Evolutionary conservation across 2,113 vertebrate genomes (phyloP).

Genomic region (Gila orcuttii): DNA sequence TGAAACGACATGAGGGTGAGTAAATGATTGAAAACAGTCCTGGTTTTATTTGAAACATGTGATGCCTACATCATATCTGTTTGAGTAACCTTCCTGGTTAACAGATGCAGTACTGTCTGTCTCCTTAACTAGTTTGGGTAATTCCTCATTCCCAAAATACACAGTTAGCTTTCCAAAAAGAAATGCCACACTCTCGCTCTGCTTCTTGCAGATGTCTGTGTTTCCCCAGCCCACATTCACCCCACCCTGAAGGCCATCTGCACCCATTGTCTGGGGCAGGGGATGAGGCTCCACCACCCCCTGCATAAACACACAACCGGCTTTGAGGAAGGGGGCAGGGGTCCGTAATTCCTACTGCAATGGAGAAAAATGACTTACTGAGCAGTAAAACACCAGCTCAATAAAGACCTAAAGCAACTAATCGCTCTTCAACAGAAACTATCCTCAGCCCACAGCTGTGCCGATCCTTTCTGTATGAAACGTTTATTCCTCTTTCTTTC

Average conservation of each 20-base stretch:
- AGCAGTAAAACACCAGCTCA: constrained; percentile 21
- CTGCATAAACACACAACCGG: constrained; percentile 24
- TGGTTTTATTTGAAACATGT: background rate
- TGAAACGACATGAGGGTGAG: background rate
- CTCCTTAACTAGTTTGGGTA: background rate
- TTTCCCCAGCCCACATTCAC: constrained; percentile 8
- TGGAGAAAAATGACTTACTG: constrained; percentile 23
- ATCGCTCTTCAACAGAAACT: constrained; percentile 1
- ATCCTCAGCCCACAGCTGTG: constrained; percentile 43
- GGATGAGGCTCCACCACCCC: constrained; percentile 33
- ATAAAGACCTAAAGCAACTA: background rate
- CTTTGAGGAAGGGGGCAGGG: constrained; percentile 24
- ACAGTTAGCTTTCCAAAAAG: background rate
- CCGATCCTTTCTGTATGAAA: constrained; percentile 29
- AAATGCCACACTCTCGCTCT: background rate
- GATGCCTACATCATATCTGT: background rate
- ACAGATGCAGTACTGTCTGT: background rate
- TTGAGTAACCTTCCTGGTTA: background rate
- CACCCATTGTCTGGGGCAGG: constrained; percentile 39
- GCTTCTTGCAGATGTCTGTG: constrained; percentile 20
- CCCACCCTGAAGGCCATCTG: constrained; percentile 47
- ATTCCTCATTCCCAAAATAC: background rate
- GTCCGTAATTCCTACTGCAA: constrained; percentile 13
- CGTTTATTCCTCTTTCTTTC: background rate
- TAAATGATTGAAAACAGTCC: background rate